Evolutionary conservation across 2,888 invertebrate species (phyloP), one percentile per base, ranked within the genome.

Genomic region (Cryptosula pallasiana): DNA sequence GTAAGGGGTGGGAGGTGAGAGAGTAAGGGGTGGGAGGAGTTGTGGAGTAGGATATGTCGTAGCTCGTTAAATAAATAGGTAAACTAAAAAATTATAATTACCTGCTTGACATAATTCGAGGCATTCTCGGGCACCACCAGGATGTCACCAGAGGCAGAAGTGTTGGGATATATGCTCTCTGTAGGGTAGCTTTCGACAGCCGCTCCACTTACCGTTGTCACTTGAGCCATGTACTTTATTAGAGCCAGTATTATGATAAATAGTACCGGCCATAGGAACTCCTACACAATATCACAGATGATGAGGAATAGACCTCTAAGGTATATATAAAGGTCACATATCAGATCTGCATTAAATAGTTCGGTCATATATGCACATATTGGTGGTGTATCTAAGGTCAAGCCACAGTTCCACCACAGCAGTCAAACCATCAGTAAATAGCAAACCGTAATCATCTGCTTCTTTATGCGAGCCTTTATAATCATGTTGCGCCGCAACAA

Each of bases 191-290:
- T 55, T 0, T 74, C 34, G 35, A 78, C 74, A 9, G 73, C 73
- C 25, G 76, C 75, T 34, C 76, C 69, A 9, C 74, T 73, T 35
- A 76, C 74, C 27, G 77, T 76, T 55, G 76, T 75, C 20, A 75
- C 75, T 0, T 76, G 69, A 2, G 58, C 72, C 71, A 76, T 76
- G 25, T 63, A 63, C 32, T 27, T 63, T 63, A 91, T 87, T 79
- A 91, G 87, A 77, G 91, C 90, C 75, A 92, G 86, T 75, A 92
- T 89, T 45, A 89, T 89, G 75, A 92, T 86, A 45, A 91, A 91
- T 84, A 91, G 91, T 0, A 92, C 87, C 0, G 93, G 92, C 75
- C 91, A 87, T 75, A 92, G 87, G 71, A 92, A 88, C 86, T 92
- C 92, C 92, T 92, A n/a, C n/a, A n/a, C n/a, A n/a, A n/a, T n/a